Evolutionary conservation across 2,888 invertebrate genomes (phyloP).

Genomic region (Sturmia bella): DNA sequence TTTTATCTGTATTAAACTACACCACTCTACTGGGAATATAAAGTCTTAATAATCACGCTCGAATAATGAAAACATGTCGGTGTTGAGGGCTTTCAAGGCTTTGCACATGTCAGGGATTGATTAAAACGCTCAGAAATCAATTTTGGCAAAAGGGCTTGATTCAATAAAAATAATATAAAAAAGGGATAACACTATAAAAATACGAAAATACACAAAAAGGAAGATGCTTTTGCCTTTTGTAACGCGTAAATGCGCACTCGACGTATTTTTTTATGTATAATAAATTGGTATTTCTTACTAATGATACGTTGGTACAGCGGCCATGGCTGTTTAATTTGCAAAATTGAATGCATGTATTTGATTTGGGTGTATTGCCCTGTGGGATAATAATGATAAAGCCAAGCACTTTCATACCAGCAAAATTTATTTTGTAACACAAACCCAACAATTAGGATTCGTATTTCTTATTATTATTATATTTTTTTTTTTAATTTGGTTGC

Average conservation of each 20-base stretch:
- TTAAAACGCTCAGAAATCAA: slow-evolving; percentile 77
- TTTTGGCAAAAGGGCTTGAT: slow-evolving; percentile 66
- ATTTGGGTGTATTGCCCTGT: slow-evolving; percentile 64
- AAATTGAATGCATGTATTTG: slow-evolving; percentile 63
- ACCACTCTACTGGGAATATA: slow-evolving; percentile 68
- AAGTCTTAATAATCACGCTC: slow-evolving; percentile 72
- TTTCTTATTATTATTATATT: background rate
- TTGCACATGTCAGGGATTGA: slow-evolving; percentile 79
- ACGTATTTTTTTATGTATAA: slow-evolving; percentile 44
- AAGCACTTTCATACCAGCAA: slow-evolving; percentile 26
- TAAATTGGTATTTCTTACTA: slow-evolving; percentile 53
- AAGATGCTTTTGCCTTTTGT: slow-evolving; percentile 43
- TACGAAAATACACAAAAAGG: slow-evolving; percentile 24
- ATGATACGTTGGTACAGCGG: slow-evolving; percentile 16
- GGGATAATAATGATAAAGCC: slow-evolving; percentile 31
- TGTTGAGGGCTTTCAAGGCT: slow-evolving; percentile 63
- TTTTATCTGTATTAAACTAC: slow-evolving; percentile 54
- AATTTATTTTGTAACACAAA: slow-evolving; percentile 30
- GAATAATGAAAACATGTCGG: slow-evolving; percentile 68
- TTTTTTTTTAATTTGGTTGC: slow-evolving; percentile 33
- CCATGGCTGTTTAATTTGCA: slow-evolving; percentile 61
- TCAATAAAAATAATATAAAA: slow-evolving; percentile 13
- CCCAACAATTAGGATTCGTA: slow-evolving; percentile 52
- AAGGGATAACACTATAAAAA: slow-evolving; percentile 48
- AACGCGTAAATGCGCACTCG: slow-evolving; percentile 48